Conservation (phyloP, 2,113 vertebrate species). For the Turnix velox region DNA sequence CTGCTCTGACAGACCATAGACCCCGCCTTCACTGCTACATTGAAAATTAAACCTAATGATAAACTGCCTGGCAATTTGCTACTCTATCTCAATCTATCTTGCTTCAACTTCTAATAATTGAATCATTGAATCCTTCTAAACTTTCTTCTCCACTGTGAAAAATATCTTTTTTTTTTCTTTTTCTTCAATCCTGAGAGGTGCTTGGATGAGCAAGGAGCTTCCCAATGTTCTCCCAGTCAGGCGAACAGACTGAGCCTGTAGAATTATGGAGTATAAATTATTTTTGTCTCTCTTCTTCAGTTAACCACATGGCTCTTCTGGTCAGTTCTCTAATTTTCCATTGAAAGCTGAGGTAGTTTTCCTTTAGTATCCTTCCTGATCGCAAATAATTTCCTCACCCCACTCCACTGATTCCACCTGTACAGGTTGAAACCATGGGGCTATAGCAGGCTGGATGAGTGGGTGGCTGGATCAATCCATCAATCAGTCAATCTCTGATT, state of each 20-base stretch:
- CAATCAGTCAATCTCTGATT: neutral
- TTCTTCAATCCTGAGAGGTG: neutral
- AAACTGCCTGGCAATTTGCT: neutral
- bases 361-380: neutral
- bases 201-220: neutral
- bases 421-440: neutral
- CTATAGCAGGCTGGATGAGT: no score
- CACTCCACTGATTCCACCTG: neutral
- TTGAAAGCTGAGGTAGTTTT: neutral
- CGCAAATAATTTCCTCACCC: neutral
- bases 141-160: neutral
- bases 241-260: neutral
- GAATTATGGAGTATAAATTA: neutral
- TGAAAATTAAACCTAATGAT: neutral
- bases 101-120: neutral
- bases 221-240: neutral
- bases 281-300: neutral
- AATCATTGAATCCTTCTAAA: neutral
- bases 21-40: neutral
- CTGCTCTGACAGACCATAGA: neutral
- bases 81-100: neutral
- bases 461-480: rapidly evolving
- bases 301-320: neutral
- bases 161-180: neutral
- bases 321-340: neutral